Base-by-base conservation (phyloP, 2,113 vertebrate species). In the Neolamprologus devosi region DNA sequence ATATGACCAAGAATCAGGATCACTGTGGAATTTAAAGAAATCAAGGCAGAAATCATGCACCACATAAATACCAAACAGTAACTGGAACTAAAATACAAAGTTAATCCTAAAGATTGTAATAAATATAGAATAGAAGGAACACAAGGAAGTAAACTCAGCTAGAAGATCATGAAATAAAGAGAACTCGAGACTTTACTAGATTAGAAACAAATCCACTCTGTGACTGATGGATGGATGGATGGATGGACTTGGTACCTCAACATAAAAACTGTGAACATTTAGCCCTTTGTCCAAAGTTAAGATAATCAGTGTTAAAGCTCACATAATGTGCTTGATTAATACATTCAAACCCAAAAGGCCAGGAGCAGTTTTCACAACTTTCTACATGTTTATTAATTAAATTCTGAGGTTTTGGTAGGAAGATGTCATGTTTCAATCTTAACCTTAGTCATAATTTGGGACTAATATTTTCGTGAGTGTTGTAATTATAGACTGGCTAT, bases 401-500 rank as follows among this genome's bases (percentile, higher is more conserved):
- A 75, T 75, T 75, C 0, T 0, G 2, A 75, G 23, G 70, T 28
- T 26, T 17, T 47, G 42, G 9, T 47, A 11, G 16, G 23, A 16
- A 75, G 3, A 47, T 19, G 14, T 75, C 14, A 19, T 47, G 14
- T 28, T 75, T 75, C 14, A 1, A 45, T 28, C 9, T 75, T 11
- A 5, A 47, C 14, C 6, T 47, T 75, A 3, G 14, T 28, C 68
- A 75, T 75, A 47, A 75, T 75, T 28, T 28, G 13, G 23, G 23
- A 75, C 23, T 47, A 47, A 47, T 47, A 19, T 47, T 45, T 28
- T 75, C 0, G 6, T 47, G 40, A 73, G 21, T 73, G 40, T 73
- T 47, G 21, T 47, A 73, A 73, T 26, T 11, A 0, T 3, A 47
- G 40, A 28, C 9, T 17, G 0, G 37, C n/a, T 42, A 42, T 42